Conservation (phyloP, 2,797 vertebrate genomes). For the Menidia menidia region DNA sequence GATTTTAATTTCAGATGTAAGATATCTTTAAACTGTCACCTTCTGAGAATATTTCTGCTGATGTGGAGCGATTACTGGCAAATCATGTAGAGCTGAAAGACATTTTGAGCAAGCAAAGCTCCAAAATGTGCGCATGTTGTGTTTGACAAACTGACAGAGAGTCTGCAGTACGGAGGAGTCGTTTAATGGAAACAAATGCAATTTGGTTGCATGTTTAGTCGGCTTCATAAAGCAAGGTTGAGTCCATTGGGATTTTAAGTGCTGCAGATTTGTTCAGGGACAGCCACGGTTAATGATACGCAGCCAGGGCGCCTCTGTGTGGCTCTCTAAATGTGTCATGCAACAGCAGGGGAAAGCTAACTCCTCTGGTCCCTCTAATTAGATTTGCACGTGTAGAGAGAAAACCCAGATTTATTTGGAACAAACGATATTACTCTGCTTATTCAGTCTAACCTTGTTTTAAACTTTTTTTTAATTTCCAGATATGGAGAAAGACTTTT, state of each 20-base stretch:
- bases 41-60: too few relatives aligned
- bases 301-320: constrained; percentile 37
- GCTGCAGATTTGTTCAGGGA: constrained; percentile 28
- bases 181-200: constrained; percentile 9
- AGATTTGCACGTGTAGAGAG: constrained; percentile 59
- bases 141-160: not conserved
- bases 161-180: not conserved
- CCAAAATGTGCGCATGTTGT: not conserved
- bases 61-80: too few relatives aligned
- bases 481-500: constrained; percentile 6
- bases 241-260: constrained; percentile 15
- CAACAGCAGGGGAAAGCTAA: constrained; percentile 52
- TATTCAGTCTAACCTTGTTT: constrained; percentile 26
- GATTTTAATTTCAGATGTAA: not conserved
- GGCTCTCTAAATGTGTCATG: constrained; percentile 65
- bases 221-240: constrained; percentile 10
- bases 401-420: constrained; percentile 54
- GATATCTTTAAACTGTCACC: not conserved
- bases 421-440: constrained; percentile 47
- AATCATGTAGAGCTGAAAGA: not conserved
- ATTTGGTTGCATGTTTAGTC: constrained; percentile 25
- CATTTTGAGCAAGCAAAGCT: constrained; percentile 16
- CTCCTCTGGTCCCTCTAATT: constrained; percentile 61
- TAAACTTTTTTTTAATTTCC: constrained; percentile 7
- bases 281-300: constrained; percentile 30